Percentiles rank a stretch among this genome's conserved stretches.
phyloP scores from a whole-genome alignment of 2,797 vertebrate species.

The Thamnophis elegans region DNA sequence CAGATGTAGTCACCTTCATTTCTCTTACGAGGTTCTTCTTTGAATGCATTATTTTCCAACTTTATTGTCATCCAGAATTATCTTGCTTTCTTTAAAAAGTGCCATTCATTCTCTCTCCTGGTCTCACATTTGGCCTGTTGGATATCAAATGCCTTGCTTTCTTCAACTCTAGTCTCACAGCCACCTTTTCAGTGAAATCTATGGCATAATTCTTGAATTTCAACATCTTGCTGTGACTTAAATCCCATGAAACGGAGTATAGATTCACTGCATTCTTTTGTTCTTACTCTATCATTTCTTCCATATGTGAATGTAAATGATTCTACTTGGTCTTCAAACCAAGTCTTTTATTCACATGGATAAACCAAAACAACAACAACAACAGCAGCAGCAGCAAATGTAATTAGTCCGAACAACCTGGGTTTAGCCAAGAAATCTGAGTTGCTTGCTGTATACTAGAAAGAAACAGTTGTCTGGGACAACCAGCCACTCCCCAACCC shows the following conservation, averaged over 20 bases:
- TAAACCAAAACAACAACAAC: no score
- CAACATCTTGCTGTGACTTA: no score
- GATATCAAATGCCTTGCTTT: not conserved
- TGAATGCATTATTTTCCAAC: not conserved
- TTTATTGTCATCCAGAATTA: not conserved
- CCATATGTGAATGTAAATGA: not conserved
- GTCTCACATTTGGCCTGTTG: not conserved
- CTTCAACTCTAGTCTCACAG: not conserved
- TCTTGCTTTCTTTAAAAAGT: not conserved
- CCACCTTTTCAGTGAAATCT: not conserved
- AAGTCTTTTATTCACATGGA: not conserved
- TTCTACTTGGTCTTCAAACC: not conserved
- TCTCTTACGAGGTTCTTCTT: not conserved
- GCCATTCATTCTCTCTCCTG: not conserved
- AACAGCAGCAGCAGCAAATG: no score
- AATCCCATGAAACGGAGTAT: not conserved
- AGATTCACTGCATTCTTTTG: not conserved
- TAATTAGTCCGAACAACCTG: no score
- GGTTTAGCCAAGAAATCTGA: no score
- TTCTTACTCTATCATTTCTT: not conserved
- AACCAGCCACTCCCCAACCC: no score
- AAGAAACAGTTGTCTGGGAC: no score
- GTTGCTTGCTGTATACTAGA: no score
- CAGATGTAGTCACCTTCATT: not conserved
- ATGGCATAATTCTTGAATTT: not conserved